These are phyloP conservation scores for Eupithecia subumbrata DNA, from an alignment of 2,888 invertebrate species.

Conservation along the genomic window DNA sequence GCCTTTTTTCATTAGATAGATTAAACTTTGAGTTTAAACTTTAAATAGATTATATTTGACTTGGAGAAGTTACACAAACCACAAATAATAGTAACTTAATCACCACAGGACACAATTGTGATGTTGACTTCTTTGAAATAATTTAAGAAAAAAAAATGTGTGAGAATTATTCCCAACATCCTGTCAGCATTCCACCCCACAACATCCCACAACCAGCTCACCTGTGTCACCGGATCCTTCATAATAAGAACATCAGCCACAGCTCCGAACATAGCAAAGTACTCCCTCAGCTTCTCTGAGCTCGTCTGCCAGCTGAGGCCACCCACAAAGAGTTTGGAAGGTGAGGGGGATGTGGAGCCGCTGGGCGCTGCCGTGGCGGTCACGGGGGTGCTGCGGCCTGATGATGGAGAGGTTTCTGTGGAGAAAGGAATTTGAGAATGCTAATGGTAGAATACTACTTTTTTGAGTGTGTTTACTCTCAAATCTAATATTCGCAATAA, in stretches of 20 bases:
- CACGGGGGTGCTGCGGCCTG: conserved; percentile 89
- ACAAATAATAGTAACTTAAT: not conserved
- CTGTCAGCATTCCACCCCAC: conserved; percentile 23
- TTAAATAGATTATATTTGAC: no score
- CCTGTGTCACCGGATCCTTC: conserved; percentile 97
- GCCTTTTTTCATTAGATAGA: not conserved
- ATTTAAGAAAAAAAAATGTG: no score
- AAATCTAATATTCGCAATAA: no score
- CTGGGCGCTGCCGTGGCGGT: conserved; percentile 58
- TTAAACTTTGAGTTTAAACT: no score
- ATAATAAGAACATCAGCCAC: conserved; percentile 96
- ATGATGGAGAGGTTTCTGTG: conserved; percentile 84
- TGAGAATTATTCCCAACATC: not conserved
- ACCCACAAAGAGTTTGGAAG: conserved; percentile 94
- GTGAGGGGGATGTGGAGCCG: conserved; percentile 83
- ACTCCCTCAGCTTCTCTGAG: conserved; percentile 95
- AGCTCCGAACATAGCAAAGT: conserved; percentile 95
- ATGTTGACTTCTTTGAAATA: no score
- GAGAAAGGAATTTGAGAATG: not conserved
- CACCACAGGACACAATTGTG: no score
- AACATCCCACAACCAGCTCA: conserved; percentile 60
- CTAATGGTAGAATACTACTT: not conserved
- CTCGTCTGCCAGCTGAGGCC: conserved; percentile 97
- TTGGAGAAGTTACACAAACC: not conserved
- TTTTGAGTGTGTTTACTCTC: no score